phyloP scores from a whole-genome alignment of 2,113 vertebrate genomes.

The Syngnathoides biaculeatus region DNA sequence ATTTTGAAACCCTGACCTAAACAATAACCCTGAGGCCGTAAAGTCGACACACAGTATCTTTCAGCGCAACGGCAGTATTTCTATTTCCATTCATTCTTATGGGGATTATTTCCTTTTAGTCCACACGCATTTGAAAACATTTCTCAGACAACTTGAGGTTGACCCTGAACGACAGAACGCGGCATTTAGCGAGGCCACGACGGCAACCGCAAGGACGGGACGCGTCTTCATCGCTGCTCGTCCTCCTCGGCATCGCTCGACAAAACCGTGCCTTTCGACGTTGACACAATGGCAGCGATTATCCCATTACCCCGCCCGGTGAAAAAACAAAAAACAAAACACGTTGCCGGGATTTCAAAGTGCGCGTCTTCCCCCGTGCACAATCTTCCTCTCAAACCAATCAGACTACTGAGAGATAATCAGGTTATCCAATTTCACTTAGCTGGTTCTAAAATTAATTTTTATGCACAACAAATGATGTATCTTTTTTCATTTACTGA shows the following conservation, averaged over 20 bases:
- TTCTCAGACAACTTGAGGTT: neutral
- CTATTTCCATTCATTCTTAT: neutral
- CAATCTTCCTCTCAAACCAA: neutral
- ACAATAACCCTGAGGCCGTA: neutral
- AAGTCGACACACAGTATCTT: neutral
- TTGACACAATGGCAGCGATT: neutral
- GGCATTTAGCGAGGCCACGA: neutral
- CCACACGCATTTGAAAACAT: neutral
- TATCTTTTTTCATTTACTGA: no score
- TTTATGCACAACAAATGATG: neutral
- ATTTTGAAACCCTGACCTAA: neutral
- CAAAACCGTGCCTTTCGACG: neutral
- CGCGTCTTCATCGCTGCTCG: neutral
- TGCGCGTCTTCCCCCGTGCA: neutral
- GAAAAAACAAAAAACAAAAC: no score
- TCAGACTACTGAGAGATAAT: neutral
- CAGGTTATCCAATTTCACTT: neutral
- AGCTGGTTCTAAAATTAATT: neutral
- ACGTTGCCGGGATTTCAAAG: neutral
- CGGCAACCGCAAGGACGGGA: neutral
- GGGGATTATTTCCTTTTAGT: neutral
- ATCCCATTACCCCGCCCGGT: neutral
- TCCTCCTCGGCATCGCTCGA: neutral
- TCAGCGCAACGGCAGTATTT: neutral
- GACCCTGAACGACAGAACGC: neutral